A percentile compares a stretch with the other conserved stretches of the same genome.
These are phyloP conservation scores for Diarsia dahlii DNA, from an alignment of 2,888 invertebrate species.

Conservation along the genomic window DNA sequence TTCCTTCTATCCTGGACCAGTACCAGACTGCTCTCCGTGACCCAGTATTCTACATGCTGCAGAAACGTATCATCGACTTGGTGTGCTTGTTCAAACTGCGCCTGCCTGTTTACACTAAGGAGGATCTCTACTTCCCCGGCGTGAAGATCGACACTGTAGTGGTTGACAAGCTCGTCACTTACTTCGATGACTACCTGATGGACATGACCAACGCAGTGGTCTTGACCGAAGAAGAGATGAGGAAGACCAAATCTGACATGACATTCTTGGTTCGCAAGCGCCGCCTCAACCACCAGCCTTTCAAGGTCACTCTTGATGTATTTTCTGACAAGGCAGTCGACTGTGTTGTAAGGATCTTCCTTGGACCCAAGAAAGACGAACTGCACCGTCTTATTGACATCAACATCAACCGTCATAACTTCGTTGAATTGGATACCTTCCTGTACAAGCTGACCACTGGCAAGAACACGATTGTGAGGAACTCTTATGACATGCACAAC, in stretches of 20 bases:
- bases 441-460: constrained; percentile 91
- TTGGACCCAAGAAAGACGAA: constrained; percentile 93
- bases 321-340: constrained; percentile 90
- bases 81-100: constrained; percentile 91
- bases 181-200: constrained; percentile 92
- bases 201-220: constrained; percentile 92
- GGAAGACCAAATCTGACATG: constrained; percentile 87
- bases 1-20: constrained; percentile 91
- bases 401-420: constrained; percentile 91
- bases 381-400: constrained; percentile 90
- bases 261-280: constrained; percentile 90
- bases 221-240: constrained; percentile 85
- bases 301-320: constrained; percentile 90
- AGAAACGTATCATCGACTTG: constrained; percentile 91
- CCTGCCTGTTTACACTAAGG: constrained; percentile 91
- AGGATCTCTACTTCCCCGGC: constrained; percentile 92
- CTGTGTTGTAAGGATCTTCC: constrained; percentile 92
- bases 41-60: constrained; percentile 93
- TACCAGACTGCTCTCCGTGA: constrained; percentile 93
- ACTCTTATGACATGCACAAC: constrained; percentile 92
- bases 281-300: constrained; percentile 92
- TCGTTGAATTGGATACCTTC: constrained; percentile 92
- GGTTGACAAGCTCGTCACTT: constrained; percentile 92
- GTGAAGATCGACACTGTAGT: constrained; percentile 92
- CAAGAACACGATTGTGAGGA: constrained; percentile 91